Evolutionary conservation across 2,113 vertebrate genomes (phyloP), one percentile per base, ranked within the genome.

Genomic region (Ascaphus truei): DNA sequence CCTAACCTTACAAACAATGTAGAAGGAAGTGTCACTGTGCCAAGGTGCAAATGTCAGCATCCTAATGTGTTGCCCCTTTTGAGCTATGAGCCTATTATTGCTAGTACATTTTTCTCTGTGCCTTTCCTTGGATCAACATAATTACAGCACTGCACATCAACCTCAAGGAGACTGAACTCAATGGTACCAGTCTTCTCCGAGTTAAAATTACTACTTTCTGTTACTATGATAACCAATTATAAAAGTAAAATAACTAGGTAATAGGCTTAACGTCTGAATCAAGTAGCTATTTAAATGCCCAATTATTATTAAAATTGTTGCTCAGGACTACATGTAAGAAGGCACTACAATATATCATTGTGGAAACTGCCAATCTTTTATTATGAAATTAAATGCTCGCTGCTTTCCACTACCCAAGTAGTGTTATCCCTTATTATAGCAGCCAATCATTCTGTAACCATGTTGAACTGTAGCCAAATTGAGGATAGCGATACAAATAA

Each of bases 231-330:
- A 61, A 51, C 67, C 61, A 71, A 71, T 71, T 71, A 71, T 71
- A 61, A 71, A 71, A 71, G 30, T 61, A 71, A 71, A 71, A 71
- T 71, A 71, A 71, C 57, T 41, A 71, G 67, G 67, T 71, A 71
- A 61, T 71, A 71, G 57, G 67, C 67, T 71, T 71, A 71, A 61
- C 67, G 52, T 61, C 18, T 13, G 56, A 71, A 71, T 51, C 60
- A 71, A 61, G 67, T 69, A 69, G 67, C 67, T 71, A 52, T 71
- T 61, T 71, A 71, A 71, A 71, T 61, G 67, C 67, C 67, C 67
- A 61, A 71, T 71, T 69, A 69, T 69, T 71, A 71, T 41, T 71
- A 71, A 71, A 61, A 71, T 71, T 50, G 67, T 71, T 71, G 56
- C 57, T 71, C 36, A 71, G 67, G 57, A 52, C 67, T 71, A 33